Evolutionary conservation across 2,888 invertebrate species (phyloP).

Genomic region (Alloscopus bannaensis): DNA sequence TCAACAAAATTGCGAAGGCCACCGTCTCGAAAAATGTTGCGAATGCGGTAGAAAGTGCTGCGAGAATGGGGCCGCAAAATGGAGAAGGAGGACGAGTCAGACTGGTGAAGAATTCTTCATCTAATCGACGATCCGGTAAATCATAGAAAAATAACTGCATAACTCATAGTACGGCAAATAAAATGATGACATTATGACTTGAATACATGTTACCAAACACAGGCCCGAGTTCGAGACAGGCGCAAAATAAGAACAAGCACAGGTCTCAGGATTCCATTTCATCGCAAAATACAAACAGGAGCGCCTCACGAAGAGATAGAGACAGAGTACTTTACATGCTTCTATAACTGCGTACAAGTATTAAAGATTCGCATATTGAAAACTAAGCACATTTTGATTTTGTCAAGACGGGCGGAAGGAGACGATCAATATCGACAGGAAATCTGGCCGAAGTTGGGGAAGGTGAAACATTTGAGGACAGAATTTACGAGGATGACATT

Average conservation of each 20-base stretch:
- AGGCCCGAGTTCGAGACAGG: slow-evolving; percentile 52
- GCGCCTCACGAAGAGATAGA: slow-evolving; percentile 60
- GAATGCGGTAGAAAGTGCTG: slow-evolving; percentile 70
- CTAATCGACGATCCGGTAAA: slow-evolving; percentile 40
- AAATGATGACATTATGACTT: background rate
- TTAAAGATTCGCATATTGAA: background rate
- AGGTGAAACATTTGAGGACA: slow-evolving; percentile 74
- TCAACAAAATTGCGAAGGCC: slow-evolving; percentile 68
- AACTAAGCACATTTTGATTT: slow-evolving; percentile 19
- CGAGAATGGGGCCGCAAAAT: slow-evolving; percentile 65
- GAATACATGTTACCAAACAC: background rate
- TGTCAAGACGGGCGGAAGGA: slow-evolving; percentile 67
- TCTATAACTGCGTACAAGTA: background rate
- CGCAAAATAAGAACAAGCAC: slow-evolving; percentile 57
- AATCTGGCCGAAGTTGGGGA: slow-evolving; percentile 71
- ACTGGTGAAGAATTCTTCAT: slow-evolving; percentile 41
- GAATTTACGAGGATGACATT: slow-evolving; percentile 75
- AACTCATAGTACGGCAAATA: too few species aligned
- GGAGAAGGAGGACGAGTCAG: slow-evolving; percentile 44
- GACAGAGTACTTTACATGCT: background rate
- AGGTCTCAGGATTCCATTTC: slow-evolving; percentile 72
- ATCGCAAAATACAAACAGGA: slow-evolving; percentile 61
- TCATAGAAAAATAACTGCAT: slow-evolving; percentile 26
- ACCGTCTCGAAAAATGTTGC: slow-evolving; percentile 69
- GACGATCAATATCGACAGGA: slow-evolving; percentile 73